These are phyloP conservation scores for Caerostris darwini DNA, from an alignment of 1,140 invertebrate species.

Conservation along the genomic window DNA sequence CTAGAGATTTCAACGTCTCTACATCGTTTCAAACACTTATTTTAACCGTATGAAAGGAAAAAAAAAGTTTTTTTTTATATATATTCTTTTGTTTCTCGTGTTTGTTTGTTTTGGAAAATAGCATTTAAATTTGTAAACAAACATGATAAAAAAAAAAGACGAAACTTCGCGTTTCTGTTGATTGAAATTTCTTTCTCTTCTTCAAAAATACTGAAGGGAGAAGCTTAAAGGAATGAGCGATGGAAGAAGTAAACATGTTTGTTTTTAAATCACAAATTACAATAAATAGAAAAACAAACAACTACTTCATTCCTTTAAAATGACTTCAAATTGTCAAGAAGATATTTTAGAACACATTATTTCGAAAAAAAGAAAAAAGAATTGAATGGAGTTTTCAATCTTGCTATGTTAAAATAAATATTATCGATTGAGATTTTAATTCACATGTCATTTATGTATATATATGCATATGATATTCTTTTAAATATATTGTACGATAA, in stretches of 20 bases:
- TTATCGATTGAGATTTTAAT: no score
- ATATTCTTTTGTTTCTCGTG: background rate
- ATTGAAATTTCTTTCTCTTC: background rate
- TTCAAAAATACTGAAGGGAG: background rate
- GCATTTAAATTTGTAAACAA: background rate
- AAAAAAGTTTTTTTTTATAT: background rate
- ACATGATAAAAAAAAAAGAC: background rate
- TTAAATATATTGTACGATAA: no score
- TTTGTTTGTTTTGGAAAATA: conserved; percentile 3
- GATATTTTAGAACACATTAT: background rate
- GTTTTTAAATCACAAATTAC: background rate
- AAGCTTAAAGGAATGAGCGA: background rate
- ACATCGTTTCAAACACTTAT: background rate
- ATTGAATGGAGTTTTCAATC: no score
- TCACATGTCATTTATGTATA: no score
- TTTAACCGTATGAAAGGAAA: background rate
- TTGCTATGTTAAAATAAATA: no score
- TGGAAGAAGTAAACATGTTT: background rate
- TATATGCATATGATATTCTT: no score
- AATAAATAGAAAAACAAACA: background rate
- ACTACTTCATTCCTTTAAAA: background rate
- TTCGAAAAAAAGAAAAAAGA: background rate
- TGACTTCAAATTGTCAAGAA: background rate
- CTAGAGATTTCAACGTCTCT: background rate
- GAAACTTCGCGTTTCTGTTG: background rate